phyloP scores from a whole-genome alignment of 2,888 invertebrate genomes.

The Napeogenes sylphis region DNA sequence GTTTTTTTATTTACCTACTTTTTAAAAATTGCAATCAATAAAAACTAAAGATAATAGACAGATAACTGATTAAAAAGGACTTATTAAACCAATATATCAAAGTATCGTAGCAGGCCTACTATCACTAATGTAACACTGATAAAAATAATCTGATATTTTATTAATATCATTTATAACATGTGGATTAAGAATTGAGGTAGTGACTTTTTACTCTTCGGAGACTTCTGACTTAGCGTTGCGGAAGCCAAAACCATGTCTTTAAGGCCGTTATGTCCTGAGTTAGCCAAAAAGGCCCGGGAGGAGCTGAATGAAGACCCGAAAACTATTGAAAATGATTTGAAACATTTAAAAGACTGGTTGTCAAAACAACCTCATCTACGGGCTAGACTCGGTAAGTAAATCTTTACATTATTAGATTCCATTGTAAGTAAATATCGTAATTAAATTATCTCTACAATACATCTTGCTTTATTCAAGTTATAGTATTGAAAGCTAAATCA shows the following conservation, averaged over 20 bases:
- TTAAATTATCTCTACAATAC: too few relatives aligned
- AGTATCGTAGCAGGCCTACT: not conserved
- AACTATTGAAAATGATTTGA: conserved; percentile 62
- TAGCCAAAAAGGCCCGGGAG: conserved; percentile 60
- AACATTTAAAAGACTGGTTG: conserved; percentile 76
- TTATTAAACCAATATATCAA: too few relatives aligned
- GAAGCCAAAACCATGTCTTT: conserved; percentile 43
- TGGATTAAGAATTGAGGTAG: conserved; percentile 14
- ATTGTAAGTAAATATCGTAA: too few relatives aligned
- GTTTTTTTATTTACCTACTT: too few relatives aligned
- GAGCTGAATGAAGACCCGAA: conserved; percentile 76
- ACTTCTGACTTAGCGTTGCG: not conserved
- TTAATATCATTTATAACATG: conserved; percentile 9
- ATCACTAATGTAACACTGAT: conserved; percentile 2
- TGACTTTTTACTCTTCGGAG: not conserved
- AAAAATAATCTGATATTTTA: conserved; percentile 21
- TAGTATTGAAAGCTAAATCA: too few relatives aligned
- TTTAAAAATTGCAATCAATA: too few relatives aligned
- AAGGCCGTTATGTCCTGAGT: conserved; percentile 45
- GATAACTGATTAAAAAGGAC: not conserved
- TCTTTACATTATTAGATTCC: too few relatives aligned
- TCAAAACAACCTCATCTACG: conserved; percentile 75
- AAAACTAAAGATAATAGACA: too few relatives aligned
- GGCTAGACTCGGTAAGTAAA: conserved; percentile 49
- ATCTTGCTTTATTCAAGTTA: too few relatives aligned